phyloP scores from a whole-genome alignment of 2,113 vertebrate genomes.

The Ageneiosus marmoratus region DNA sequence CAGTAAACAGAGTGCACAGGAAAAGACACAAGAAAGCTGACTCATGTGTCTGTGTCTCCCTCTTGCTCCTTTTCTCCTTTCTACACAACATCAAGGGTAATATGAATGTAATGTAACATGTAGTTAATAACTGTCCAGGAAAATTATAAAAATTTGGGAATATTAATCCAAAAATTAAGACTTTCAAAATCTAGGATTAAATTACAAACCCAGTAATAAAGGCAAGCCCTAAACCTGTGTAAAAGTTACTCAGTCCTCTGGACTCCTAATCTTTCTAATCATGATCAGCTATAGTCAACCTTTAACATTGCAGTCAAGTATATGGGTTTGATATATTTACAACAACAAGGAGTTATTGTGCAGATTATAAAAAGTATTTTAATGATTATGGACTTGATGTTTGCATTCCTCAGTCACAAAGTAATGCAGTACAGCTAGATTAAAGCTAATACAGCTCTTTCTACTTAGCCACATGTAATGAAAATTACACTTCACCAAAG shows the following conservation, averaged over 20 bases:
- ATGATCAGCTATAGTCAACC: background rate
- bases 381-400: background rate
- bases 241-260: background rate
- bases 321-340: background rate
- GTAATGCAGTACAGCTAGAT: background rate
- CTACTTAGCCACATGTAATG: background rate
- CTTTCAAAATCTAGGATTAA: background rate
- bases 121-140: background rate
- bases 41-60: background rate
- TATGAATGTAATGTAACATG: background rate
- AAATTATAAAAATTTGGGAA: background rate
- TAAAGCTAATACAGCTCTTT: background rate
- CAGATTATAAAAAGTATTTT: background rate
- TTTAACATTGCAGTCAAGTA: background rate
- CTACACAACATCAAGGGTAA: background rate
- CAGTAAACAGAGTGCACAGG: constrained; percentile 31
- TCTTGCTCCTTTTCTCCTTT: background rate
- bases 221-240: background rate
- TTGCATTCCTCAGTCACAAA: background rate
- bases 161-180: background rate
- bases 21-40: background rate
- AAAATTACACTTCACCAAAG: background rate
- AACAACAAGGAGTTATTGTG: background rate
- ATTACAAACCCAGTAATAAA: background rate
- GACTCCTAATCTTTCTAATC: background rate